Evolutionary conservation across 2,888 invertebrate genomes (phyloP).

Genomic region (Chrysina gloriosa): DNA sequence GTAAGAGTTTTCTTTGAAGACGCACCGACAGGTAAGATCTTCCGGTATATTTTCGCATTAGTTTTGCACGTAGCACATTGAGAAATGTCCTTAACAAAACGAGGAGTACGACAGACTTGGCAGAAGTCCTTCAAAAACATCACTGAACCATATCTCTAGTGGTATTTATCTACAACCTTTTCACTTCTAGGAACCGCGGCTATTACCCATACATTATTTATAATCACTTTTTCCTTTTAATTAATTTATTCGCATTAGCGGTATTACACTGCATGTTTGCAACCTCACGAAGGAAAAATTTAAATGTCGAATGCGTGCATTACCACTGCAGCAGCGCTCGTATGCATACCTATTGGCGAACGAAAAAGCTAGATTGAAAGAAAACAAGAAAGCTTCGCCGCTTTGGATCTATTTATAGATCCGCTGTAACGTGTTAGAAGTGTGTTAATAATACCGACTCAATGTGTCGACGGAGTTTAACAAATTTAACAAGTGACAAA

Average conservation of each 20-base stretch:
- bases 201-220: constrained; percentile 26
- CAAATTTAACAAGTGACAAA: constrained; percentile 18
- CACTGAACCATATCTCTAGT: neutral
- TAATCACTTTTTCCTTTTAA: neutral
- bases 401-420: constrained; percentile 25
- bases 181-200: neutral
- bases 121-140: constrained; percentile 2
- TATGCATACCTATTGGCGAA: neutral
- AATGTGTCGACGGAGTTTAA: constrained; percentile 9
- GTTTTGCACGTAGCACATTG: neutral
- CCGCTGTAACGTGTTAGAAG: constrained; percentile 9
- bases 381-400: constrained; percentile 25
- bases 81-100: neutral
- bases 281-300: neutral
- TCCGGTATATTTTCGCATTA: constrained; percentile 3
- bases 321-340: neutral
- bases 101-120: neutral
- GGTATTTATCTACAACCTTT: neutral
- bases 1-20: constrained; percentile 16
- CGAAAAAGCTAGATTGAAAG: neutral
- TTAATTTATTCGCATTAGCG: constrained; percentile 15
- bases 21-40: constrained; percentile 10
- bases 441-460: constrained; percentile 26
- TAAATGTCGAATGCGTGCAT: constrained; percentile 28
- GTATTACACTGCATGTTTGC: neutral